A percentile compares a stretch with the other conserved stretches of the same genome.
These are phyloP conservation scores for Brachionus calyciflorus DNA, from an alignment of 1,140 invertebrate genomes.

Conservation along the genomic window DNA sequence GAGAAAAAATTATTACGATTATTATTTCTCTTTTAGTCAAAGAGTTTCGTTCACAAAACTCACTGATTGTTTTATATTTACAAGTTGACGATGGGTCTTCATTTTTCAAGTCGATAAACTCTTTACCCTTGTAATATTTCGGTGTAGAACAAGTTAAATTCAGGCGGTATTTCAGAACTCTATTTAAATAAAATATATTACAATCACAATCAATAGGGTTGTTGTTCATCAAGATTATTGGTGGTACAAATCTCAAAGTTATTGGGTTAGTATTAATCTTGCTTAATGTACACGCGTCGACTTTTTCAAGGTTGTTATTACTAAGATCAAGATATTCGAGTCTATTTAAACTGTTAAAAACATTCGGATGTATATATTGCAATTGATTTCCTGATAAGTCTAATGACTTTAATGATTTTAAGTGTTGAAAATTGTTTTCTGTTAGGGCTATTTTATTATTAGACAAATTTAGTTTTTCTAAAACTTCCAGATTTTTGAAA, in stretches of 20 bases:
- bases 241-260: neutral
- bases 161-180: neutral
- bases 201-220: conserved; percentile 42
- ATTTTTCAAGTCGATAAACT: neutral
- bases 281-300: neutral
- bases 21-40: neutral
- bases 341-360: neutral
- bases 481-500: neutral
- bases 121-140: neutral
- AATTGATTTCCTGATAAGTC: conserved; percentile 4
- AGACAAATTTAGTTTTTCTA: conserved; percentile 3
- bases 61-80: neutral
- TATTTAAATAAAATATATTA: conserved; percentile 1
- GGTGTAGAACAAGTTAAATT: neutral
- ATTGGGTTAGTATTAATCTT: neutral
- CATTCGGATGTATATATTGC: neutral
- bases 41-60: neutral
- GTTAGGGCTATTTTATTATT: neutral
- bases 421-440: neutral
- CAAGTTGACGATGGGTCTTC: conserved; percentile 9
- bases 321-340: neutral
- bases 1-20: neutral
- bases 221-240: neutral
- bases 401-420: neutral
- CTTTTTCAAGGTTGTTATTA: neutral